Conservation (phyloP, 2,888 invertebrate species). For the Bursaphelenchus okinawaensis region DNA sequence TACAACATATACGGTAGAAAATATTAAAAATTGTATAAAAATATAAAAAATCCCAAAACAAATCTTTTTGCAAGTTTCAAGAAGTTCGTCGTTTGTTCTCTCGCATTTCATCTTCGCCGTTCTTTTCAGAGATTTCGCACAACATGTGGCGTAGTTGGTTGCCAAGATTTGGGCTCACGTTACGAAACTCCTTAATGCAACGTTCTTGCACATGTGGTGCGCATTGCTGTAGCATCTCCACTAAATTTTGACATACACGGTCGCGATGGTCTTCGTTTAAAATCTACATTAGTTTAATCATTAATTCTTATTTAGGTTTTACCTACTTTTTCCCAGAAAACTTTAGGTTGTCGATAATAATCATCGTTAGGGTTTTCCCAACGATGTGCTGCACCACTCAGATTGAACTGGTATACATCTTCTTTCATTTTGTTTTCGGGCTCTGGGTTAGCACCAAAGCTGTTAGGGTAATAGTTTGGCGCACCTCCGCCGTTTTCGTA, state of each 20-base stretch:
- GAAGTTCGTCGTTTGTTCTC: too few relatives aligned
- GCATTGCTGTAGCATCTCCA: conserved; percentile 72
- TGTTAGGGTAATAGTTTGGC: conserved; percentile 94
- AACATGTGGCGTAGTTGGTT: conserved; percentile 1
- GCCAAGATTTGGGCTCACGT: conserved; percentile 71
- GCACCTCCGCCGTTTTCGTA: conserved; percentile 62
- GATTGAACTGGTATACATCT: conserved; percentile 61
- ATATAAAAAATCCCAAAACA: too few relatives aligned
- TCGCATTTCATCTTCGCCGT: not conserved
- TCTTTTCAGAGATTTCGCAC: not conserved
- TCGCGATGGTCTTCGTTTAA: conserved; percentile 63
- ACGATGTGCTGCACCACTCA: conserved; percentile 73
- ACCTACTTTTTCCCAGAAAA: conserved; percentile 74
- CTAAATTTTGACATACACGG: conserved; percentile 75
- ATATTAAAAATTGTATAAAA: too few relatives aligned
- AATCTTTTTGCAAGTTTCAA: too few relatives aligned
- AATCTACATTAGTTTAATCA: not conserved
- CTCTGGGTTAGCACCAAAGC: conserved; percentile 74
- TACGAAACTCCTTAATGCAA: conserved; percentile 75
- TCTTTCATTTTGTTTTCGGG: conserved; percentile 60
- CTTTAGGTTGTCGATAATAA: conserved; percentile 77
- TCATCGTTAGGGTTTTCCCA: conserved; percentile 77
- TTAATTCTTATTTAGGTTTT: too few relatives aligned
- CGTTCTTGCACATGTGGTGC: conserved; percentile 78
- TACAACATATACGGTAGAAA: too few relatives aligned